Conservation (phyloP, 2,113 vertebrate species). For the Hystrix brachyura region DNA sequence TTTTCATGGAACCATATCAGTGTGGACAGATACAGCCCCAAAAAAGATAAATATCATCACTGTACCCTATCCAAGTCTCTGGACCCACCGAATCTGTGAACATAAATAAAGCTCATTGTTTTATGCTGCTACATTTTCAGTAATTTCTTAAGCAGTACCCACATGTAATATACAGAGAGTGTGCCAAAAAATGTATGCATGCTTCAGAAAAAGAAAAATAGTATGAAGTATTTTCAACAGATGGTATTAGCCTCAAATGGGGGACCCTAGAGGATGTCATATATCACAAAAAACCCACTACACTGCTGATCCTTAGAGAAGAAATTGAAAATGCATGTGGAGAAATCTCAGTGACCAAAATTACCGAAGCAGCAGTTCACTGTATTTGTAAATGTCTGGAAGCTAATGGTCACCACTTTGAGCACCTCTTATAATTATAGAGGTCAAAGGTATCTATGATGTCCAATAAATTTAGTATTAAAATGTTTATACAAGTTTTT, state of each 20-base stretch:
- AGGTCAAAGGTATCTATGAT: no score
- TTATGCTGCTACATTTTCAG: neutral
- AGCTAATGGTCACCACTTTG: no score
- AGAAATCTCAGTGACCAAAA: neutral
- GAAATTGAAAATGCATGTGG: neutral
- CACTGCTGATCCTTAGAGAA: neutral
- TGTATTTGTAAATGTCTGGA: no score
- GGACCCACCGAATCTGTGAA: neutral
- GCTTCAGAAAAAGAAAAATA: neutral
- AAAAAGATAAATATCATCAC: neutral
- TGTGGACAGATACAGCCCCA: neutral
- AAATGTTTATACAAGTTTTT: no score
- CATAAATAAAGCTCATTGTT: neutral
- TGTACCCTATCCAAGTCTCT: neutral
- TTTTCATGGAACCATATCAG: neutral
- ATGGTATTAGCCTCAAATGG: neutral
- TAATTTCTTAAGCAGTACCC: neutral
- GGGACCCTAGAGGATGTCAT: neutral
- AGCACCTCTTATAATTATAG: no score
- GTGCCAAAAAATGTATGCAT: neutral
- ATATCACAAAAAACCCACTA: neutral
- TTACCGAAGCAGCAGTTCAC: neutral
- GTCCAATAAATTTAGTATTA: no score
- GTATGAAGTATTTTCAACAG: neutral
- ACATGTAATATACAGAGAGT: neutral